phyloP scores from a whole-genome alignment of 1,140 invertebrate genomes.

The Drosophila lacertosa region DNA sequence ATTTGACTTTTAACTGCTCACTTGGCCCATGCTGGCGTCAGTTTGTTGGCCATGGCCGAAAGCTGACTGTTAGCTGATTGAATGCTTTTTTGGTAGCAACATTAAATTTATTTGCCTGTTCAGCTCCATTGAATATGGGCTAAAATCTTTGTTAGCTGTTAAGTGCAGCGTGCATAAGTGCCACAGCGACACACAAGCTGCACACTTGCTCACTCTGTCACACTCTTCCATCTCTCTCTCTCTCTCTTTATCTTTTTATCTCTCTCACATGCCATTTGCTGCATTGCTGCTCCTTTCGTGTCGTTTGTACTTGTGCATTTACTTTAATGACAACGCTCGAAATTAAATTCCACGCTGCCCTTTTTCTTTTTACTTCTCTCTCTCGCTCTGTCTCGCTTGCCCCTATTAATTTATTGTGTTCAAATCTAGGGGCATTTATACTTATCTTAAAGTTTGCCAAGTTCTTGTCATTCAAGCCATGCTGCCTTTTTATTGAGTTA shows the following conservation, averaged over 20 bases:
- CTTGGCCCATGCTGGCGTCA: neutral
- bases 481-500: slow-evolving; percentile 69
- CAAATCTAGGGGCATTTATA: slow-evolving; percentile 57
- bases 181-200: neutral
- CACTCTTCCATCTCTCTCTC: neutral
- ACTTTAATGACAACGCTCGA: slow-evolving; percentile 49
- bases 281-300: neutral
- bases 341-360: slow-evolving; percentile 61
- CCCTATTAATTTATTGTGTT: slow-evolving; percentile 68
- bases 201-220: neutral
- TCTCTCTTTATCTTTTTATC: neutral
- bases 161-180: slow-evolving; percentile 34
- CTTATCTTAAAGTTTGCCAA: slow-evolving; percentile 70
- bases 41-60: no score
- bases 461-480: slow-evolving; percentile 68
- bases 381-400: slow-evolving; percentile 5
- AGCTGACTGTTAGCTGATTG: slow-evolving; percentile 50
- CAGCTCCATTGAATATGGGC: slow-evolving; percentile 64
- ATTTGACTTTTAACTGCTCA: slow-evolving; percentile 66
- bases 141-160: slow-evolving; percentile 21
- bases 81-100: slow-evolving; percentile 51
- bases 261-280: neutral
- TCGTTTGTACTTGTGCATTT: slow-evolving; percentile 27
- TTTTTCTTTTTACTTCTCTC: slow-evolving; percentile 18
- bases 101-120: slow-evolving; percentile 62